A percentile compares a stretch with the other conserved stretches of the same genome.
Evolutionary conservation across 1,140 invertebrate genomes (phyloP).

Genomic region (Pachypeltis micranthus): DNA sequence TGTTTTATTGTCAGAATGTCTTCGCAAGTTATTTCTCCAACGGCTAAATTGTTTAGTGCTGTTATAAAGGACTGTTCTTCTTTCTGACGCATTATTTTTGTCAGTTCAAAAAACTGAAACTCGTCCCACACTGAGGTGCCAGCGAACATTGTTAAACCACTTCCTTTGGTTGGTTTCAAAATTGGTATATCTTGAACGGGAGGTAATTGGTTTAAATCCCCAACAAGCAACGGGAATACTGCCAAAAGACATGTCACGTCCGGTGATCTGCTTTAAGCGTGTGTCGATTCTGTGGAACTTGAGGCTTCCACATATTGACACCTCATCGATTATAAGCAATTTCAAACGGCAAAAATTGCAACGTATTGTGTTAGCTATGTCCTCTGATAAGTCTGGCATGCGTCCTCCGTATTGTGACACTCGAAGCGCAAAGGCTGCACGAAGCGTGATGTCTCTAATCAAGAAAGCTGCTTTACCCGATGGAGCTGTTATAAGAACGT

Average conservation of each 20-base stretch:
- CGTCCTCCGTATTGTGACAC: too few species aligned
- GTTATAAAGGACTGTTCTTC: slow-evolving; percentile 18
- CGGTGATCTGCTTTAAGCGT: slow-evolving; percentile 14
- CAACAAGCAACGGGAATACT: slow-evolving; percentile 15
- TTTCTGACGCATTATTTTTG: slow-evolving; percentile 23
- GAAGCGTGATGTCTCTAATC: too few species aligned
- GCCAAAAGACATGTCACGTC: slow-evolving; percentile 7
- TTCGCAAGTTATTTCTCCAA: slow-evolving; percentile 16
- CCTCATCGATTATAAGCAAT: slow-evolving; percentile 23
- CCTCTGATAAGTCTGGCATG: too few species aligned
- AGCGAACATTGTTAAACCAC: slow-evolving; percentile 8
- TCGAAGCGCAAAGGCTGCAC: too few species aligned
- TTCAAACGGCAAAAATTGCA: slow-evolving; percentile 9
- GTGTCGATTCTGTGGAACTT: slow-evolving; percentile 13
- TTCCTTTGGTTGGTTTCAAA: background rate
- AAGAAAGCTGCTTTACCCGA: too few species aligned
- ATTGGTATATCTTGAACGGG: too few species aligned
- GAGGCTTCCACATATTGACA: slow-evolving; percentile 12
- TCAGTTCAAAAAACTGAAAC: slow-evolving; percentile 17
- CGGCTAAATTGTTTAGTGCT: slow-evolving; percentile 20
- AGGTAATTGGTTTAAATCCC: too few species aligned
- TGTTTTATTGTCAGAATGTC: too few species aligned
- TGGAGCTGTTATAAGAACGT: too few species aligned
- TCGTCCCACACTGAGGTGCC: slow-evolving; percentile 13
- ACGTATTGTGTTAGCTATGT: too few species aligned